Evolutionary conservation across 2,888 invertebrate genomes (phyloP).

Genomic region (Ferdinandea cuprea): DNA sequence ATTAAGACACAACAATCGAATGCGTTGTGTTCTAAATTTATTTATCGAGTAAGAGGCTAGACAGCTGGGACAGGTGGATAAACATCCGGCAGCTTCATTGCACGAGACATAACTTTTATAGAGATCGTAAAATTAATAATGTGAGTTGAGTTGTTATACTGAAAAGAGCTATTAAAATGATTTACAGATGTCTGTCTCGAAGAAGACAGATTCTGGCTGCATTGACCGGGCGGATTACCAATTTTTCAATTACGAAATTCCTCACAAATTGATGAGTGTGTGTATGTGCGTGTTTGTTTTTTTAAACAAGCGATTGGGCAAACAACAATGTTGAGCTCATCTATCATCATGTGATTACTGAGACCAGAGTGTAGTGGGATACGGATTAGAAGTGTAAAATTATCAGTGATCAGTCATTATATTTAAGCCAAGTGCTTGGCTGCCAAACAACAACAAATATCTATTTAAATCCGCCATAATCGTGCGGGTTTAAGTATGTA

Average conservation of each 20-base stretch:
- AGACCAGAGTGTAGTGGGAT: too few relatives aligned
- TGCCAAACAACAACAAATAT: too few relatives aligned
- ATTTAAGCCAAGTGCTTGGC: too few relatives aligned
- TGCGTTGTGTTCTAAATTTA: constrained; percentile 1
- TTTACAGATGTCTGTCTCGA: neutral
- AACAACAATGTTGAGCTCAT: too few relatives aligned
- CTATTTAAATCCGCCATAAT: too few relatives aligned
- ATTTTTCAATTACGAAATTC: too few relatives aligned
- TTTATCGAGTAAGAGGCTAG: neutral
- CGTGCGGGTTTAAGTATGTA: too few relatives aligned
- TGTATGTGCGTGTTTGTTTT: too few relatives aligned
- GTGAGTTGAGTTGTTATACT: neutral
- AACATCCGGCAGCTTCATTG: constrained; percentile 27
- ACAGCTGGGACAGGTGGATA: constrained; percentile 5
- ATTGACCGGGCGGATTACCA: neutral
- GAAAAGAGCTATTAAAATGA: neutral
- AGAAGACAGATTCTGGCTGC: neutral
- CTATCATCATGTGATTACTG: too few relatives aligned
- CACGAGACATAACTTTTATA: neutral
- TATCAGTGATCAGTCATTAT: too few relatives aligned
- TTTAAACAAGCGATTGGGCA: too few relatives aligned
- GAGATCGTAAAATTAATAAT: neutral
- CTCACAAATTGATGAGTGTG: neutral
- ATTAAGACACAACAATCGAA: constrained; percentile 20
- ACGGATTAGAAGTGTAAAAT: neutral